Evolutionary conservation across 2,888 invertebrate genomes (phyloP).

Genomic region (Andrena minutula): DNA sequence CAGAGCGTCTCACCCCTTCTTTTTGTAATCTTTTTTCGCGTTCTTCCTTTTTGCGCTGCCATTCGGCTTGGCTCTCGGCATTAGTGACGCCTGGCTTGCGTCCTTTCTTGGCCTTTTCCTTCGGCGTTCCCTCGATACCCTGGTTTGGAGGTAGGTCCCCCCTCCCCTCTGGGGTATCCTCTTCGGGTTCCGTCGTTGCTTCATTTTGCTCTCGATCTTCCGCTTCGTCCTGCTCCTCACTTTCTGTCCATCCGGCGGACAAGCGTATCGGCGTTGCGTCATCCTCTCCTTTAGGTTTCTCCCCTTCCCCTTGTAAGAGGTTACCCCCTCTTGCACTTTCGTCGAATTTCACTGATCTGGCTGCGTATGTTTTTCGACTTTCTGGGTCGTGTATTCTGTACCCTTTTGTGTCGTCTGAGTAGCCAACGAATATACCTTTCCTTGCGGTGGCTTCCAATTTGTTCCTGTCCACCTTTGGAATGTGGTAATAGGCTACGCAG

Average conservation of each 20-base stretch:
- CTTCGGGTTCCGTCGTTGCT: too few species aligned
- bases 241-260: too few species aligned
- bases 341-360: conserved; percentile 6
- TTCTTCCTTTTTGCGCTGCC: neutral
- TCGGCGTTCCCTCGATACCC: neutral
- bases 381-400: conserved; percentile 3
- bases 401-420: conserved; percentile 3
- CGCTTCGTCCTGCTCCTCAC: too few species aligned
- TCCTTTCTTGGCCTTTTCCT: neutral
- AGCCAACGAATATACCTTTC: conserved; percentile 1
- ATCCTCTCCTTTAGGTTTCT: neutral
- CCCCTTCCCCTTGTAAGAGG: neutral
- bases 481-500: neutral
- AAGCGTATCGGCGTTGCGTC: too few species aligned
- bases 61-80: neutral
- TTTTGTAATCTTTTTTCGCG: neutral
- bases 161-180: too few species aligned
- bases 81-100: neutral
- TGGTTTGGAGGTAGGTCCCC: too few species aligned
- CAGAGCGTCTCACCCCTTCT: neutral
- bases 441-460: neutral
- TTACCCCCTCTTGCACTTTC: neutral
- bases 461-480: neutral
- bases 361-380: neutral
- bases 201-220: too few species aligned